Base-by-base conservation (phyloP, 2,797 vertebrate genomes). In the Amazona finschi region DNA sequence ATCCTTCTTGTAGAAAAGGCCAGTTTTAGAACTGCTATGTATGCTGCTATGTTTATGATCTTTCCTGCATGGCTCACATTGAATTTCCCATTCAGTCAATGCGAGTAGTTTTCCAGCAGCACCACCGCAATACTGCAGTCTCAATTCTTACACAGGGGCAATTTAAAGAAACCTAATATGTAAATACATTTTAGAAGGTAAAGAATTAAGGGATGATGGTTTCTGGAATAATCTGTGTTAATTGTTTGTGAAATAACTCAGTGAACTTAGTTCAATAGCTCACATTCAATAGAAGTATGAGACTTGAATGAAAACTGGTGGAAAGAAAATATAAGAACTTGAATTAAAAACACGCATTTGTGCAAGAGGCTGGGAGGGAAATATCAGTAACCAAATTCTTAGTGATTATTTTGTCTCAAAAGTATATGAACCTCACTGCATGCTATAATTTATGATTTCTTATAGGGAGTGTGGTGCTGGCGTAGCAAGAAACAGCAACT, bases 391-490 rank as follows among this genome's bases (percentile, higher is more conserved):
- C 73, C 64, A 88, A 91, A 89, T 94, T 95, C 78, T 64, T 85
- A 93, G 93, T 87, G 66, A 53, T 50, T 70, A 53, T 82, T 89
- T 96, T 93, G 91, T 73, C 91, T 91, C 50, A 85, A 4, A 38
- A 8, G 41, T 95, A 52, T 64, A 77, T 79, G 67, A 88, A 74
- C 46, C 79, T 96, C 10, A 0, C 47, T 86, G 57, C 47, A 36
- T 89, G 49, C 58, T 20, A 39, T 90, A 89, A 97, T 96, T 96
- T 87, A 84, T 87, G 47, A 66, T 86, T 96, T 96, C 70, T 92
- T 94, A 57, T 24, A 52, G 55, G 79, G 85, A 76, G 24, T 78
- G 52, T 22, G 43, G 78, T 62, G 39, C 55, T 85, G 72, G 75
- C 87, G 55, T 67, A 87, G 81, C 78, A 96, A 77, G 94, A 92